Percentiles rank a stretch among this genome's conserved stretches.
These are phyloP conservation scores for Acronicta alni DNA, from an alignment of 2,888 invertebrate species.

Conservation along the genomic window DNA sequence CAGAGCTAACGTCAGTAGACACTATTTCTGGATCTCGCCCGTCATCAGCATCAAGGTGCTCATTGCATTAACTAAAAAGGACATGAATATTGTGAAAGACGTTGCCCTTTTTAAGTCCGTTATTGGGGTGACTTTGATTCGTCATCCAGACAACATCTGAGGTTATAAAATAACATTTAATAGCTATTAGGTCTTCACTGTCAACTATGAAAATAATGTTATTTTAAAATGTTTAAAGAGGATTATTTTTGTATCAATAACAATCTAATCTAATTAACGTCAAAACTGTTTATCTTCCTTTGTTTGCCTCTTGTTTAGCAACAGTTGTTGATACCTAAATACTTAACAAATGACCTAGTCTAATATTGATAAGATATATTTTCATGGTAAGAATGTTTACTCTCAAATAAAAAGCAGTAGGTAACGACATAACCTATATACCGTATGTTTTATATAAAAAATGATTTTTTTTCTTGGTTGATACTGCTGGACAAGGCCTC, in stretches of 20 bases:
- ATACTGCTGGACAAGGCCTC: too few species aligned
- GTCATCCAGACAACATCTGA: slow-evolving; percentile 66
- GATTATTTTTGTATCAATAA: slow-evolving; percentile 23
- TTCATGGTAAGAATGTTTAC: slow-evolving; percentile 22
- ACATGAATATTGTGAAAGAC: slow-evolving; percentile 56
- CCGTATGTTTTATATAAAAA: too few species aligned
- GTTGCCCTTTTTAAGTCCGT: slow-evolving; percentile 63
- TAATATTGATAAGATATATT: slow-evolving; percentile 28
- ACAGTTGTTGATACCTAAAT: slow-evolving; percentile 33
- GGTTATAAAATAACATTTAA: slow-evolving; percentile 50
- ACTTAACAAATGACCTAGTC: slow-evolving; percentile 41
- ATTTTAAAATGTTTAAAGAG: slow-evolving; percentile 20
- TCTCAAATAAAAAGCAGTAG: not conserved
- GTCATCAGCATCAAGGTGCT: slow-evolving; percentile 75
- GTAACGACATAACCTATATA: too few species aligned
- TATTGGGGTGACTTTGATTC: slow-evolving; percentile 65
- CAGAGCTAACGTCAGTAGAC: slow-evolving; percentile 73
- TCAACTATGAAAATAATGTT: slow-evolving; percentile 24
- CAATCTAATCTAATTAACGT: slow-evolving; percentile 51
- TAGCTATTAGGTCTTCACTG: slow-evolving; percentile 19
- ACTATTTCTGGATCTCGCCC: slow-evolving; percentile 77
- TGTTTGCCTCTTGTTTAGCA: slow-evolving; percentile 39
- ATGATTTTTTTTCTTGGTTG: not conserved
- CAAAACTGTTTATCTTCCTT: slow-evolving; percentile 40
- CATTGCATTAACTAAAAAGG: slow-evolving; percentile 70